Evolutionary conservation across 23 tunicate species (phyloP).

Genomic region (Halocynthia roretzi): DNA sequence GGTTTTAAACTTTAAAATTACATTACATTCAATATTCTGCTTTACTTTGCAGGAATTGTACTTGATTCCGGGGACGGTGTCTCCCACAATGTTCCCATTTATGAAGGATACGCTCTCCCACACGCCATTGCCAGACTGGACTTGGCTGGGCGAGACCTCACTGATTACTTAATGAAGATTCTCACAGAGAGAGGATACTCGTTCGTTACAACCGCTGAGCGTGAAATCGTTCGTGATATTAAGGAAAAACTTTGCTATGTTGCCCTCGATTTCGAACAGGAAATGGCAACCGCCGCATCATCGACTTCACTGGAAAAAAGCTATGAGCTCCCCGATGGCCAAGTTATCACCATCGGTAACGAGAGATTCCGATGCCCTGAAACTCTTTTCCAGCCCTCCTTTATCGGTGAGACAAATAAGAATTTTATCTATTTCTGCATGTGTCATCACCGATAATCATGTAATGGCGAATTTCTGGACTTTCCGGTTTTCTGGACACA

Average conservation of each 20-base stretch:
- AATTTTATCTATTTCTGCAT: too few relatives aligned
- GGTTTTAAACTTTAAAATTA: too few relatives aligned
- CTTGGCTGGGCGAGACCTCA: slow-evolving; percentile 34
- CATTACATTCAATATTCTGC: neutral
- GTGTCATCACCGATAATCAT: too few relatives aligned
- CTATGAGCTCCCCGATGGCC: slow-evolving; percentile 26
- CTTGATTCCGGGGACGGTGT: slow-evolving; percentile 97
- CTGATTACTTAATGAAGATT: slow-evolving; percentile 20
- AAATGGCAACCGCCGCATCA: slow-evolving; percentile 52
- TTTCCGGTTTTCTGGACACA: neutral
- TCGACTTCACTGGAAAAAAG: slow-evolving; percentile 33
- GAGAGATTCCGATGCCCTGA: slow-evolving; percentile 94
- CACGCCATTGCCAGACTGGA: slow-evolving; percentile 97
- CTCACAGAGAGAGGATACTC: slow-evolving; percentile 21
- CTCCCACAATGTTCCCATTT: slow-evolving; percentile 95
- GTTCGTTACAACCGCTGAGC: slow-evolving; percentile 7
- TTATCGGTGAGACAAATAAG: slow-evolving; percentile 41
- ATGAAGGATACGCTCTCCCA: slow-evolving; percentile 98
- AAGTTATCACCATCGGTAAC: slow-evolving; percentile 8
- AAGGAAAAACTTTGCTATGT: slow-evolving; percentile 44
- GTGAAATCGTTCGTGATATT: slow-evolving; percentile 24
- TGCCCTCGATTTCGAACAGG: slow-evolving; percentile 46
- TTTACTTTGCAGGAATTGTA: slow-evolving; percentile 57
- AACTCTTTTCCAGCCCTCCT: slow-evolving; percentile 95
- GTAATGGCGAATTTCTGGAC: too few relatives aligned